Percentiles rank a stretch among this genome's conserved stretches.
Conservation (phyloP, 2,888 invertebrate species). For the Calliopum simillimum region DNA sequence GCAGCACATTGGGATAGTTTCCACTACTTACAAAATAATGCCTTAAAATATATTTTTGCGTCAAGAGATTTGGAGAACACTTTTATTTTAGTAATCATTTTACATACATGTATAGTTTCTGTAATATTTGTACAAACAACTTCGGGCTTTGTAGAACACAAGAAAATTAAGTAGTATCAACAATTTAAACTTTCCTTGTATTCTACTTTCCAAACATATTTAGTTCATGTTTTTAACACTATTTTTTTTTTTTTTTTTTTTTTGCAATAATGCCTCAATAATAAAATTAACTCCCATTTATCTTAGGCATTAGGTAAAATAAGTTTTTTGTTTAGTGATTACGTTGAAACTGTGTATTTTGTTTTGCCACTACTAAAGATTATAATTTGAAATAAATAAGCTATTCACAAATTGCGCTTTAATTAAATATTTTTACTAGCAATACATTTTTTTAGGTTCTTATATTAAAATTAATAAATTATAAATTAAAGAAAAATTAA, state of each 20-base stretch:
- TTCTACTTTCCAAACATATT: neutral
- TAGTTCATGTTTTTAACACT: neutral
- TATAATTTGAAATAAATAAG: conserved; percentile 23
- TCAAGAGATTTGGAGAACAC: neutral
- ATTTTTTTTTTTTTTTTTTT: neutral
- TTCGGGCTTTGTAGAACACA: too few species aligned
- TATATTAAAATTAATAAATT: neutral
- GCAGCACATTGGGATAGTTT: conserved; percentile 20
- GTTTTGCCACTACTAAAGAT: conserved; percentile 9
- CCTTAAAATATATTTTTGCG: conserved; percentile 13
- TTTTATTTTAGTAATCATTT: neutral
- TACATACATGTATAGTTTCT: neutral
- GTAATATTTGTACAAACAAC: conserved; percentile 23
- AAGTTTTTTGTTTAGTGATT: too few species aligned
- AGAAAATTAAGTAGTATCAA: too few species aligned
- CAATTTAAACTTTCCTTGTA: too few species aligned
- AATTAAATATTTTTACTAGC: conserved; percentile 9
- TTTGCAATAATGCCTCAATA: too few species aligned
- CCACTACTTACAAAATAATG: conserved; percentile 29
- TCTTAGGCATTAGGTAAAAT: too few species aligned
- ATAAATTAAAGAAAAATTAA: conserved; percentile 10
- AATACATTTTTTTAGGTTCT: conserved; percentile 10
- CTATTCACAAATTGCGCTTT: conserved; percentile 26
- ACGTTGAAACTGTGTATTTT: neutral
- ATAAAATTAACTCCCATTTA: too few species aligned